These are phyloP conservation scores for Ricordea florida DNA, from an alignment of 92 coral and sea anemone species.

Conservation along the genomic window DNA sequence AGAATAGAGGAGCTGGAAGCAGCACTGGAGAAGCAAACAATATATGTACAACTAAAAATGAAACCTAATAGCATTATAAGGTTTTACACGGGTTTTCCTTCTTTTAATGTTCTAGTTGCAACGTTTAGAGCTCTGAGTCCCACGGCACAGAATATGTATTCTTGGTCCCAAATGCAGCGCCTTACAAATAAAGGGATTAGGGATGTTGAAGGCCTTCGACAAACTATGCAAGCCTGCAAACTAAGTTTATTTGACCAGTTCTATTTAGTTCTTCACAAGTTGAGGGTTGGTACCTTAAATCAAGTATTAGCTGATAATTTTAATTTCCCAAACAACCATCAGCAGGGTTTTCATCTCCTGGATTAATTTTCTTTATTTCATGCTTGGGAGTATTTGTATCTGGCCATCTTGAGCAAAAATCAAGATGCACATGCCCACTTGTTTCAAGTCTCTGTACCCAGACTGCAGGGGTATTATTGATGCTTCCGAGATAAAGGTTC, in stretches of 20 bases:
- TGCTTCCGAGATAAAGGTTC: slow-evolving; percentile 58
- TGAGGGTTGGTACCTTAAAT: slow-evolving; percentile 25
- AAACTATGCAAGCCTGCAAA: slow-evolving; percentile 5
- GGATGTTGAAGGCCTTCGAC: slow-evolving; percentile 3
- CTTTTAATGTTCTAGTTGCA: neutral
- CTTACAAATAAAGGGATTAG: slow-evolving; percentile 12
- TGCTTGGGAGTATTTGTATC: slow-evolving; percentile 31
- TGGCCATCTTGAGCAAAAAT: slow-evolving; percentile 61
- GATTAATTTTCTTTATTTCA: slow-evolving; percentile 50
- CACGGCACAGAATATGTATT: slow-evolving; percentile 46
- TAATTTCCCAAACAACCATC: slow-evolving; percentile 25
- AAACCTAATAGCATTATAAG: slow-evolving; percentile 8
- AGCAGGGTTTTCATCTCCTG: slow-evolving; percentile 45
- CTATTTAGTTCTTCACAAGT: slow-evolving; percentile 26
- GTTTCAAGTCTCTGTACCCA: slow-evolving; percentile 32
- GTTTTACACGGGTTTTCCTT: slow-evolving; percentile 33
- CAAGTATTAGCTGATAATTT: slow-evolving; percentile 31
- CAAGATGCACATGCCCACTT: slow-evolving; percentile 36
- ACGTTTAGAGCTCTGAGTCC: slow-evolving; percentile 19
- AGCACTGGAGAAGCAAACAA: neutral
- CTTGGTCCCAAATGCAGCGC: slow-evolving; percentile 47
- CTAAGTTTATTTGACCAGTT: slow-evolving; percentile 36
- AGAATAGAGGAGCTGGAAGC: slow-evolving; percentile 19
- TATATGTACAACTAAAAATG: neutral
- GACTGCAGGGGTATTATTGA: slow-evolving; percentile 58